A percentile compares a stretch with the other conserved stretches of the same genome.
These are phyloP conservation scores for Iguana delicatissima DNA, from an alignment of 2,797 vertebrate species.

Conservation along the genomic window DNA sequence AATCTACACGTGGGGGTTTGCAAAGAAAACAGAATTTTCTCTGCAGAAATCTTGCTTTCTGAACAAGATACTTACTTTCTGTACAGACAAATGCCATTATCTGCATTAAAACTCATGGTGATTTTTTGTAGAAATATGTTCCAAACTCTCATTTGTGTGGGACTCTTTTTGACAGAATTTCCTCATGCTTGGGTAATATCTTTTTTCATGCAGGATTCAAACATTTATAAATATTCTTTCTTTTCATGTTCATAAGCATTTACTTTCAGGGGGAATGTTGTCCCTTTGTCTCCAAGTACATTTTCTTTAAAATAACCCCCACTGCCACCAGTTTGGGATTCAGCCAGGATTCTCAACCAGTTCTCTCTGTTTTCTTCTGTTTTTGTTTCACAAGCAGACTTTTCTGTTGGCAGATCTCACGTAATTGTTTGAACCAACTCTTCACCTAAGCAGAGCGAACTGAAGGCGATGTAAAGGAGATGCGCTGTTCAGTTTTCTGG, in stretches of 20 bases:
- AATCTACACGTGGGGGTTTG: too few relatives aligned
- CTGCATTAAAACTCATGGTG: too few relatives aligned
- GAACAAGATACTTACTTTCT: too few relatives aligned
- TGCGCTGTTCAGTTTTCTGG: constrained; percentile 38
- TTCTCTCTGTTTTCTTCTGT: constrained; percentile 6
- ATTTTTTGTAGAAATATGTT: too few relatives aligned
- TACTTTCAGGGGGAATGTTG: neutral
- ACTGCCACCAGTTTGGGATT: neutral
- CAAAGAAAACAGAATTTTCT: too few relatives aligned
- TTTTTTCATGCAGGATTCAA: too few relatives aligned
- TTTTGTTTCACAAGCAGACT: constrained; percentile 17
- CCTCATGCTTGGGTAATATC: too few relatives aligned
- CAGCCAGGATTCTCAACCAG: constrained; percentile 6
- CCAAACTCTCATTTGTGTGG: too few relatives aligned
- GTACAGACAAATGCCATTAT: too few relatives aligned
- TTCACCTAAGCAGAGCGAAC: constrained; percentile 35
- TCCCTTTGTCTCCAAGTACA: neutral
- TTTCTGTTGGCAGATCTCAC: constrained; percentile 44
- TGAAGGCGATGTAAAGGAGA: constrained; percentile 37
- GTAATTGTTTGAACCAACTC: constrained; percentile 52
- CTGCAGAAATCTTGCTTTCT: too few relatives aligned
- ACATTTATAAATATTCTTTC: too few relatives aligned
- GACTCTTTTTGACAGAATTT: too few relatives aligned
- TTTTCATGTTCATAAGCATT: neutral
- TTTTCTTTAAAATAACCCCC: neutral